Conservation (phyloP, 2,113 vertebrate species). For the Petromus typicus region DNA sequence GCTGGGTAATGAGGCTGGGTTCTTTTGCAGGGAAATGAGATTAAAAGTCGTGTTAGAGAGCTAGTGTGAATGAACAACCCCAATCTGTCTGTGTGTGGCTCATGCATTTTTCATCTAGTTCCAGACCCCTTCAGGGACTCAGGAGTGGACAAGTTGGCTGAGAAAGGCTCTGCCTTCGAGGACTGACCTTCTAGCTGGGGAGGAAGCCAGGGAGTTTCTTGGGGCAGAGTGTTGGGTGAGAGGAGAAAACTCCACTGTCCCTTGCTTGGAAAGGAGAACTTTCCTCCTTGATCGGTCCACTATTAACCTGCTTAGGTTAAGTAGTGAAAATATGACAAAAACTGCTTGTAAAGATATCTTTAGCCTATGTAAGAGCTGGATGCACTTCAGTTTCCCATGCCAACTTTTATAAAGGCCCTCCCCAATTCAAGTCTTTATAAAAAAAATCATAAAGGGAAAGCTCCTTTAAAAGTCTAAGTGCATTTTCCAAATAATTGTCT, state of each 20-base stretch:
- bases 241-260: no score
- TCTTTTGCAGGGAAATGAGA: background rate
- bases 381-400: background rate
- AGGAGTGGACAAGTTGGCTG: background rate
- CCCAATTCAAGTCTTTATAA: background rate
- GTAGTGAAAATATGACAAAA: background rate
- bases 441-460: background rate
- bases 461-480: background rate
- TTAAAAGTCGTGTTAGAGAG: background rate
- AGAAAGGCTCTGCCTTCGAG: background rate
- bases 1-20: background rate
- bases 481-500: background rate
- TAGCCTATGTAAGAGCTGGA: background rate
- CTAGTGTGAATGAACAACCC: background rate
- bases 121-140: background rate
- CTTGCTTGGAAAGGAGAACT: background rate
- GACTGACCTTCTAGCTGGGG: background rate
- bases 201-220: background rate
- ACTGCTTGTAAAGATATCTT: background rate
- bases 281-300: background rate
- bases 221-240: background rate
- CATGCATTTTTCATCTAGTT: background rate
- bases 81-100: background rate
- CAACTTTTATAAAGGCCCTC: background rate
- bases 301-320: background rate